Evolutionary conservation across 1,140 invertebrate genomes (phyloP), one percentile per base, ranked within the genome.

Genomic region (Grapholita molesta): DNA sequence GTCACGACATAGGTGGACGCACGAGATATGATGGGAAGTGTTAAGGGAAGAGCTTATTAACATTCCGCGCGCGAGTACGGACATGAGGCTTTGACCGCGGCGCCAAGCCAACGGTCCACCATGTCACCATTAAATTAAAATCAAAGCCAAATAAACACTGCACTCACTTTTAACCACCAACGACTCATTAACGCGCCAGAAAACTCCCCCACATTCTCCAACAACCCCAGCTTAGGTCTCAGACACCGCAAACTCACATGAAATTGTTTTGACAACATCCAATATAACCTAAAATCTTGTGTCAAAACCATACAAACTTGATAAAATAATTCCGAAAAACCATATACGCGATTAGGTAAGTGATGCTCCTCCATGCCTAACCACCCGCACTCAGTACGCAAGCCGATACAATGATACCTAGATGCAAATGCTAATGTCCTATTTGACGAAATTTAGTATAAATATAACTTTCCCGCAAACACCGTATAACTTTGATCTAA

Each of bases 281-380:
- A 83, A 82, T 90, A 89, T 91, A 91, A 91, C 89, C 89, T 91
- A 91, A 91, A 91, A 91, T 88, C 80, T 83, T 84, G 78, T 81
- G 86, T 86, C 84, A 83, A 86, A 85, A 74, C 71, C 73, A 76
- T 77, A 73, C 78, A 84, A 84, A 79, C 72, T 70, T 69, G 70
- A 64, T 72, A 48, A 80, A 77, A 80, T 52, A 80, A 74, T 25
- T 65, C 65, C 66, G 67, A 83, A 85, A 82, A 84, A 67, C 28
- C 66, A 65, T 70, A 66, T 72, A 72, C 25, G 66, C 42, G 33
- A 52, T 55, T 64, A 72, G 70, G 67, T 72, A 78, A 76, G 30
- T 71, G 35, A 70, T 72, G 70, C 66, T 53, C 72, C 70, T 75
- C 75, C 74, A 78, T 84, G 77, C 78, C 78, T 82, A 81, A 79